Percentiles rank a stretch among this genome's conserved stretches.
These are phyloP conservation scores for Alethe diademata DNA, from an alignment of 2,113 vertebrate genomes.

Conservation along the genomic window DNA sequence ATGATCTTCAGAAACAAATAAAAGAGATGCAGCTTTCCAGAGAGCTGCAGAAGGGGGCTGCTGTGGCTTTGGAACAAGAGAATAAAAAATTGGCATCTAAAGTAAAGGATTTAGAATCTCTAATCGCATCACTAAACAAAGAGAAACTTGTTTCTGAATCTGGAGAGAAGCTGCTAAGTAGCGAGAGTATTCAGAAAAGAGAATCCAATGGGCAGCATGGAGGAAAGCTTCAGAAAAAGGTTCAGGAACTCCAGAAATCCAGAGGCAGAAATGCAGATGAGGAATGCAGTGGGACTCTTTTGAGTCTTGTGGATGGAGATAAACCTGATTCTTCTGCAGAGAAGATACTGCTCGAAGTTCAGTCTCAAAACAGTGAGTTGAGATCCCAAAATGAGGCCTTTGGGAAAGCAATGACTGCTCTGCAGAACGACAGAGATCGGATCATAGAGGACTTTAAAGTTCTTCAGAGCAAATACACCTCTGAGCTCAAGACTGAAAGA, in stretches of 20 bases:
- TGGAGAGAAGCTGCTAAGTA: constrained; percentile 48
- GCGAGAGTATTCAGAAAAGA: constrained; percentile 37
- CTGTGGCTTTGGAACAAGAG: constrained; percentile 56
- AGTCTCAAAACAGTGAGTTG: constrained; percentile 62
- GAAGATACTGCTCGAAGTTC: constrained; percentile 63
- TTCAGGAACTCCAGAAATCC: constrained; percentile 54
- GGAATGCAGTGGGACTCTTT: constrained; percentile 37
- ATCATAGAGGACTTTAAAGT: constrained; percentile 82
- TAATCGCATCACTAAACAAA: constrained; percentile 65
- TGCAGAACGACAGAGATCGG: constrained; percentile 83
- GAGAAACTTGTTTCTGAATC: constrained; percentile 59
- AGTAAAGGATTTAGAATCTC: constrained; percentile 67
- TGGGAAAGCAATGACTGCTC: constrained; percentile 81
- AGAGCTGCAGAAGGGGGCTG: constrained; percentile 60
- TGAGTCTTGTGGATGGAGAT: constrained; percentile 18
- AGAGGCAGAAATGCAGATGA: constrained; percentile 57
- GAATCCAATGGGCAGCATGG: neutral
- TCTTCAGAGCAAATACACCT: constrained; percentile 73
- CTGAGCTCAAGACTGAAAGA: constrained; percentile 71
- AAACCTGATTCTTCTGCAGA: constrained; percentile 55
- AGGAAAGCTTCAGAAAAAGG: constrained; percentile 45
- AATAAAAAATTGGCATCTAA: constrained; percentile 70
- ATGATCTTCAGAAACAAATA: constrained; percentile 66
- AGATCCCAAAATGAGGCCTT: constrained; percentile 81
- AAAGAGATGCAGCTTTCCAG: constrained; percentile 60